Conservation (phyloP, 35 echinoderm and acorn worm genomes). For the Ptychodera flava region DNA sequence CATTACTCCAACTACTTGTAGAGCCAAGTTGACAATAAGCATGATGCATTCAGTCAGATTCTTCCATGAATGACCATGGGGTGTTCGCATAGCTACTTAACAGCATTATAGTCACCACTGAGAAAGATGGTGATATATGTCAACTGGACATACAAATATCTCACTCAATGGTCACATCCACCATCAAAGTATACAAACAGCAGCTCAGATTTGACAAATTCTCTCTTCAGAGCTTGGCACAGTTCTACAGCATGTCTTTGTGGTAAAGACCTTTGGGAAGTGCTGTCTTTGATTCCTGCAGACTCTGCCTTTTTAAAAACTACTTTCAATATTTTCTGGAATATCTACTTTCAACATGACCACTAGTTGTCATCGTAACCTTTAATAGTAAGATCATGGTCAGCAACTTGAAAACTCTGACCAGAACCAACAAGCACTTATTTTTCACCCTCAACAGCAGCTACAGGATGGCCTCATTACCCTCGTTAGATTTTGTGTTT, state of each 20-base stretch:
- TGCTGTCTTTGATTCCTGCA: background rate
- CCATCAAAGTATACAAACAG: constrained; percentile 5
- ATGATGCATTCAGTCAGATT: constrained; percentile 12
- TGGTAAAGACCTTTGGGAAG: background rate
- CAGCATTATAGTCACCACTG: background rate
- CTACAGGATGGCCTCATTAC: background rate
- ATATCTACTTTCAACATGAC: background rate
- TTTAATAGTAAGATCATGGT: constrained; percentile 7
- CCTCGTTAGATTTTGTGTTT: constrained; percentile 13
- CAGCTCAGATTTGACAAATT: background rate
- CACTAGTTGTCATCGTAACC: background rate
- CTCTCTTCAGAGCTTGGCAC: background rate
- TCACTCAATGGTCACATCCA: constrained; percentile 3
- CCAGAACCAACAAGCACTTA: background rate
- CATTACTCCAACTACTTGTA: constrained; percentile 20
- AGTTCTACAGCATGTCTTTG: background rate
- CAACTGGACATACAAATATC: background rate
- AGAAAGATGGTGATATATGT: background rate
- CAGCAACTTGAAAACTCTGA: constrained; percentile 2
- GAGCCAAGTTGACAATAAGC: constrained; percentile 4
- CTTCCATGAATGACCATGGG: constrained; percentile 6
- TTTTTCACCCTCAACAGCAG: background rate
- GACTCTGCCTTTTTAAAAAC: background rate
- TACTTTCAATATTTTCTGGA: background rate
- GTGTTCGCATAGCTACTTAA: background rate